Conservation (phyloP, 2,797 vertebrate genomes). For the Mus minutoides region DNA sequence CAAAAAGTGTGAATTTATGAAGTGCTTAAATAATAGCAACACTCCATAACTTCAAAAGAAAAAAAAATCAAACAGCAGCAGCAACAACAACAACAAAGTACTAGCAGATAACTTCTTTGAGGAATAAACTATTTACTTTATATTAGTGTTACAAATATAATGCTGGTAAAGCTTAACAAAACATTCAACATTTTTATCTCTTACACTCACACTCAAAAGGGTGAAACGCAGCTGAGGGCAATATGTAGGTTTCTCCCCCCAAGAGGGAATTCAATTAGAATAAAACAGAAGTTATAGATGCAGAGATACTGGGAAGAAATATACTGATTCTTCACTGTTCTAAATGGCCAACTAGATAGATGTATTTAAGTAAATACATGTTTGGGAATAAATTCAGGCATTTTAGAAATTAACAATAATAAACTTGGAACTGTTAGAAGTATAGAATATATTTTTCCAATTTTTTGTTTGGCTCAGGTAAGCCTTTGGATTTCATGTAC, state of each 20-base stretch:
- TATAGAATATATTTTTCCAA: neutral
- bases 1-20: neutral
- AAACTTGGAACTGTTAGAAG: neutral
- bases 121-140: no score
- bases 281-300: neutral
- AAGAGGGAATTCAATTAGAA: neutral
- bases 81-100: neutral
- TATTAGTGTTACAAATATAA: neutral
- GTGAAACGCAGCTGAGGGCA: neutral
- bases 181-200: neutral
- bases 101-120: neutral
- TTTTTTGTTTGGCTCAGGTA: neutral
- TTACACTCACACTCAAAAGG: neutral
- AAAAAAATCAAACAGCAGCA: no score
- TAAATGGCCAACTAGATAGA: neutral
- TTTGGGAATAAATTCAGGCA: neutral
- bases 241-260: neutral
- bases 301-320: neutral
- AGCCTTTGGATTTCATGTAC: neutral
- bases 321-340: neutral
- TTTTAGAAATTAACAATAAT: conserved; percentile 10
- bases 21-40: neutral
- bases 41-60: neutral
- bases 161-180: neutral
- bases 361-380: neutral